Base-by-base conservation (phyloP, 2,888 invertebrate species). In the Cabera pusaria region DNA sequence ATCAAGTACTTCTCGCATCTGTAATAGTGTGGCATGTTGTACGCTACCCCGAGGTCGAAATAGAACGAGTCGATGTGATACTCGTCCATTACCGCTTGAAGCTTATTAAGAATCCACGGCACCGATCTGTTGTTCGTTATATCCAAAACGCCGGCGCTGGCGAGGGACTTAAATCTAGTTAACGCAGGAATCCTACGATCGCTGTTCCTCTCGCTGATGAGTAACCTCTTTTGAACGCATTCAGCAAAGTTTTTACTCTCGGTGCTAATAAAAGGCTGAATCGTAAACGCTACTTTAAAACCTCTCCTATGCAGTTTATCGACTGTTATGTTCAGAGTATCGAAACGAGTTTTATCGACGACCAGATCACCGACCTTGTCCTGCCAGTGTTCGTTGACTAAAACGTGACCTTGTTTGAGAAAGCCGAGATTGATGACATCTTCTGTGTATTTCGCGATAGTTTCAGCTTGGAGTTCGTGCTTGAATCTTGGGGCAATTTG, bases 221-320 rank as follows among this genome's bases (percentile, higher is more conserved):
- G 75, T n/a, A 96, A 68, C 34, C 93, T 90, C 34, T 92, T 92
- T 29, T 92, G 90, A 0, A 97, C 95, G 0, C 96, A 94, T 56
- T 95, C 93, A 32, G 93, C 93, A 66, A 97, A 97, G 59, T 94
- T 96, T 1, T 84, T 82, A 49, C 97, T 96, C 59, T 96, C 96
- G 0, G 96, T 96, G 31, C 95, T 94, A 16, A 97, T 93, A 68
- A 96, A 98, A 0, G 98, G 97, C 64, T 97, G 97, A 0, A 97
- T 92, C n/a, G 96, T 94, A 51, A 98, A 93, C 0, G 95, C 95
- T 6, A 98, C 93, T 62, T 95, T 92, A 51, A 97, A 98, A 0
- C 97, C 97, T 48, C 96, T 89, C 16, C 97, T 90, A 49, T 94
- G 94, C 18, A 97, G 90, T 31, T 95, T 94, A 55, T 95, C 93